These are phyloP conservation scores for Steinernema scapterisci DNA, from an alignment of 2,888 invertebrate genomes.

Conservation along the genomic window DNA sequence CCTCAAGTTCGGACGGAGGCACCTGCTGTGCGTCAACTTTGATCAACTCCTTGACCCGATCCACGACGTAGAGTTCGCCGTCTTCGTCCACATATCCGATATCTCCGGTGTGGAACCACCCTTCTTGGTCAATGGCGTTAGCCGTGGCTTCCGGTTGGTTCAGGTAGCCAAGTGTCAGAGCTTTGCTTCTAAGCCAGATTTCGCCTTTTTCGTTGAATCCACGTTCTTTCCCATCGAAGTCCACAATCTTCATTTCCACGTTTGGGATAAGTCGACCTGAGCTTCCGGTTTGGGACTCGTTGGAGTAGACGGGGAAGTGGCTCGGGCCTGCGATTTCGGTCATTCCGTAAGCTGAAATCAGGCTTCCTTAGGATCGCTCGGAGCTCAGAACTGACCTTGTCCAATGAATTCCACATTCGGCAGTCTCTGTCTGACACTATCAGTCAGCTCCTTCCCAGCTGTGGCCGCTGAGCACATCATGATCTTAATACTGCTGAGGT, in stretches of 20 bases:
- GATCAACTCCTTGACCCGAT: constrained; percentile 62
- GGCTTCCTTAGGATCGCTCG: not conserved
- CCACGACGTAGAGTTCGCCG: constrained; percentile 51
- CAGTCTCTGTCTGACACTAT: not conserved
- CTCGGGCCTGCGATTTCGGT: not conserved
- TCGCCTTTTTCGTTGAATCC: constrained; percentile 45
- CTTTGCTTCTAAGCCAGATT: constrained; percentile 86
- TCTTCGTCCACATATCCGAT: constrained; percentile 40
- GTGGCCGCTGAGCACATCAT: not conserved
- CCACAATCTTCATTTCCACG: constrained; percentile 44
- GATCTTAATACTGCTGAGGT: not conserved
- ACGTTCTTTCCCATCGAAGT: constrained; percentile 32
- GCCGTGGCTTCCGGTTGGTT: constrained; percentile 70
- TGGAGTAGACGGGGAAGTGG: not conserved
- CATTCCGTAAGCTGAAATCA: constrained; percentile 6
- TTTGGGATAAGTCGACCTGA: constrained; percentile 35
- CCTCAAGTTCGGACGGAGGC: constrained; percentile 48
- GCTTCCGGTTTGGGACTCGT: constrained; percentile 18
- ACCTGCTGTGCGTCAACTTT: constrained; percentile 47
- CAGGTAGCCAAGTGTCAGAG: constrained; percentile 83
- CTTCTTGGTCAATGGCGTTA: constrained; percentile 42
- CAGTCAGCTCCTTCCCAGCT: constrained; percentile 5
- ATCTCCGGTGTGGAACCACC: constrained; percentile 51
- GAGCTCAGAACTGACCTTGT: not conserved
- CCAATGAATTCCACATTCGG: not conserved